Evolutionary conservation across 1,140 invertebrate species (phyloP), one percentile per base, ranked within the genome.

Genomic region (Asobara japonica): DNA sequence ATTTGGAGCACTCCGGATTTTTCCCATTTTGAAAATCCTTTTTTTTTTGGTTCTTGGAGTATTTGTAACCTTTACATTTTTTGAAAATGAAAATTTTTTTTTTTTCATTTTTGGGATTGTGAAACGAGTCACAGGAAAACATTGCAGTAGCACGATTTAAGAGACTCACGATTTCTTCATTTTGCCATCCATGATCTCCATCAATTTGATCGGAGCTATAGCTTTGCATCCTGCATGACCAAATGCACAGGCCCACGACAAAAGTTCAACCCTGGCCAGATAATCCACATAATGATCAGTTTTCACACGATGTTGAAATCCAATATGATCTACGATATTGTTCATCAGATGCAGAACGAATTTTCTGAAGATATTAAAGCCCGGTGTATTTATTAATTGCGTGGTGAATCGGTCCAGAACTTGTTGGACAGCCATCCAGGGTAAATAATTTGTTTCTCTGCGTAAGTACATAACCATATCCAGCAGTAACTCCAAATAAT

Each of bases 221-320:
- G 22, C 10, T 18, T 30, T 38, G 48, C 70, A 72, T 51, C 20
- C 48, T 7, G 36, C 45, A 29, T 72, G 70, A 18, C 62, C 70
- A 6, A 72, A 66, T 33, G 29, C 30, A 41, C 64, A 66, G 7
- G 70, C 70, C 64, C 62, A 72, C 1, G 64, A 45, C 7, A 72
- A 41, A 60, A 72, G 30, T 22, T 13, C 1, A 22, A 3, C 41
- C n/a, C 41, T 45, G 5, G 41, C n/a, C 41, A 45, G 13, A 45
- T n/a, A n/a, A 1, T 16, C 8, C n/a, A 45, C n/a, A 13, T 45
- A 16, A 16, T 45, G 3, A 45, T 45, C 13, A 3, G 5, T 16
- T 5, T 4, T 6, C 3, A 18, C 10, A 16, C 41, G 41, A 16
- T 45, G 1, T 18, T 13, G 3, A 16, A 45, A 45, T 45, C 41